Percentiles rank a stretch among this genome's conserved stretches.
Evolutionary conservation across 2,888 invertebrate species (phyloP).

Genomic region (Tinea semifulvella): DNA sequence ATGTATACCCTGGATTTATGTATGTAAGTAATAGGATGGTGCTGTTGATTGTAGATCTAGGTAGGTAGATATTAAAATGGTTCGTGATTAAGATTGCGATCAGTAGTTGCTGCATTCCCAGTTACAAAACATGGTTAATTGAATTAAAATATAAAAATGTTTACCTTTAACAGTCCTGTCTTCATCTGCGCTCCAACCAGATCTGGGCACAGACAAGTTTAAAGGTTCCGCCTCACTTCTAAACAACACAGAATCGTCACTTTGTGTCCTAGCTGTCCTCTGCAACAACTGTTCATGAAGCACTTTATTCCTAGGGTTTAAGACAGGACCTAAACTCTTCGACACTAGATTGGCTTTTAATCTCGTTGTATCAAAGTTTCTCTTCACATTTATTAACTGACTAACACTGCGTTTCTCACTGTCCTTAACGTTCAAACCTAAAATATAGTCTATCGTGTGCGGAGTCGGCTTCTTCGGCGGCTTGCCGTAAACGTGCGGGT

Average conservation of each 20-base stretch:
- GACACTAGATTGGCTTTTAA: constrained; percentile 33
- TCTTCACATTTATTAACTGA: constrained; percentile 45
- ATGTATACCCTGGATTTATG: no score
- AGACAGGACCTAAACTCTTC: constrained; percentile 20
- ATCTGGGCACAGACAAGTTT: constrained; percentile 67
- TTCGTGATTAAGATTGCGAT: no score
- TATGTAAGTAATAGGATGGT: no score
- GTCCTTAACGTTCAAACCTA: constrained; percentile 66
- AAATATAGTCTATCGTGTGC: constrained; percentile 87
- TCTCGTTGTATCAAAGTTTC: constrained; percentile 32
- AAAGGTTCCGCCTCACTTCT: constrained; percentile 56
- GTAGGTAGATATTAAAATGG: no score
- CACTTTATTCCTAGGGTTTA: constrained; percentile 37
- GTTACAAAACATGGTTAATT: no score
- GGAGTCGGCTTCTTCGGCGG: constrained; percentile 86
- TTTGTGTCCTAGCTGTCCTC: constrained; percentile 27
- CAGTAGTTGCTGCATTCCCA: no score
- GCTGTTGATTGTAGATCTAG: no score
- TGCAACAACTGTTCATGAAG: constrained; percentile 51
- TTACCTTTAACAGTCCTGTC: constrained; percentile 12
- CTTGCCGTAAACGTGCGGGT: constrained; percentile 88
- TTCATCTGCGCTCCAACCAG: constrained; percentile 35
- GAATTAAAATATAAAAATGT: no score
- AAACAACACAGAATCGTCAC: constrained; percentile 11
- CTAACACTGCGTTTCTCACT: constrained; percentile 28